Base-by-base conservation (phyloP, 2,113 vertebrate species). In the Clarias magur region DNA sequence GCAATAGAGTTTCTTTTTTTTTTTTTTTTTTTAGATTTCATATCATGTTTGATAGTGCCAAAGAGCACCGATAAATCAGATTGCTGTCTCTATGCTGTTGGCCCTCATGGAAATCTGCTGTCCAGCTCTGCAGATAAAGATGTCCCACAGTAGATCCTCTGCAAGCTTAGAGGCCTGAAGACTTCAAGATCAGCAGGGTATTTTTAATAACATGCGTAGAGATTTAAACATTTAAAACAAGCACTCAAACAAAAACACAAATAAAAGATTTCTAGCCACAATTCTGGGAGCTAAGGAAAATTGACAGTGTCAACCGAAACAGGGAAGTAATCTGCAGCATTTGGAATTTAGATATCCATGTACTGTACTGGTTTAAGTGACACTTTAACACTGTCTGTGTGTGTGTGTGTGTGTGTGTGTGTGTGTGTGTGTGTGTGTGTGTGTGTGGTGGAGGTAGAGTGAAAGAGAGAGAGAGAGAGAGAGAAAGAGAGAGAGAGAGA, bases 271-370 rank as follows among this genome's bases (percentile, higher is more conserved):
- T n/a, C 85, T 60, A 87, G 83, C 13, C 17, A 57, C 23, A 83
- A 87, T 91, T 88, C 86, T 88, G 68, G 23, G 8, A 90, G 87
- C 90, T 88, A 89, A 85, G 88, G 82, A 72, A 89, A 92, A 85
- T 88, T 85, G 92, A 82, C 9, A 34, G 34, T 48, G 15, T 72
- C 86, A 76, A 86, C 62, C 79, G 89, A 78, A 89, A 88, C 84
- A 86, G 23, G 89, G 70, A 92, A 91, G 92, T 92, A 15, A 92
- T 87, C 88, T 90, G 80, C 87, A 89, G 70, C 88, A 93, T 94
- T 93, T 93, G 88, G 38, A 88, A 85, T 68, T 88, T 83, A 91
- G 86, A 85, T 86, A 82, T 90, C 82, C 80, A 65, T 88, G 70
- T 54, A 82, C 87, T 76, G 65, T 54, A 80, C 87, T 76, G 80